Base-by-base conservation (phyloP, 1,140 invertebrate species). In the Cyphomyrmex costatus region DNA sequence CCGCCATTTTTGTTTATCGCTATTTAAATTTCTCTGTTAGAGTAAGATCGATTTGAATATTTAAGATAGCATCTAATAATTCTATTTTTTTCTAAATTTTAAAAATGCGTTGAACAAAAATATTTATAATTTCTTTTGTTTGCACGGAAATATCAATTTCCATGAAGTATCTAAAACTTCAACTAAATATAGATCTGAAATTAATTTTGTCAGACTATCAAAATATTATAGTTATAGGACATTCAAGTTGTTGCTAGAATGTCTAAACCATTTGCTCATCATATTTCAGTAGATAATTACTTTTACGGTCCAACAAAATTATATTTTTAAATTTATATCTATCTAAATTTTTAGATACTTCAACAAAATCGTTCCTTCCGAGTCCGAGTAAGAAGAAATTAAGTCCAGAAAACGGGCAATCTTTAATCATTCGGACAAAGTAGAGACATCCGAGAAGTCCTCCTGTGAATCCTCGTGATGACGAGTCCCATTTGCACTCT, bases 401-500 rank as follows among this genome's bases (percentile, higher is more conserved):
- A 49, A 24, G 1, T 30, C 6, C 14, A 74, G 2, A 21, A n/a
- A 51, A 19, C 3, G 8, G n/a, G 30, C 27, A 16, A 33, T 66
- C 76, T 42, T 79, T 8, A 79, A 66, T 79, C 76, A 30, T 33
- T 19, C 14, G 7, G 33, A 3, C 60, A 76, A 51, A 33, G 46
- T 46, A 76, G 2, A 27, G 30, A 46, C 14, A 46, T 58, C 3
- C 53, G 30, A 85, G n/a, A 51, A 16, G 21, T 49, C 2, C 6
- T 7, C 7, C 21, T 46, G 24, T 16, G 86, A 85, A 56, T 70
- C 66, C 60, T 61, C 66, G 68, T 27, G 61, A 68, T 90, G 91
- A 92, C 89, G 90, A 92, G 90, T 87, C 90, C 88, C 86, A 78
- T 89, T 89, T 76, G 88, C 84, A 87, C 88, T 92, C 90, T 91